These are phyloP conservation scores for Platichthys stellatus DNA, from an alignment of 2,113 vertebrate species.

Conservation along the genomic window DNA sequence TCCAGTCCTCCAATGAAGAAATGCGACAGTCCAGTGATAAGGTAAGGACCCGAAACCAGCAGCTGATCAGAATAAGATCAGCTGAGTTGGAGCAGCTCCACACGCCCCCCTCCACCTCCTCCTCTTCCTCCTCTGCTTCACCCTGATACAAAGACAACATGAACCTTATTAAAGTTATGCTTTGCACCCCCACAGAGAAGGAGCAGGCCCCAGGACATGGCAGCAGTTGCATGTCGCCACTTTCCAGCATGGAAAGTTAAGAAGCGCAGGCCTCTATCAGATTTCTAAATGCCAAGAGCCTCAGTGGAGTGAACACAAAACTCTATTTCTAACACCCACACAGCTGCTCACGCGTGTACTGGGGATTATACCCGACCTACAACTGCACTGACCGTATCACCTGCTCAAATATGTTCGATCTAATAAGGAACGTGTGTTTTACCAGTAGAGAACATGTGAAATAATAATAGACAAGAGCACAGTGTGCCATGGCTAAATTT, in stretches of 20 bases:
- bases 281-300: slow-evolving; percentile 65
- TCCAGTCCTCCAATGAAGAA: slow-evolving; percentile 77
- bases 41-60: slow-evolving; percentile 57
- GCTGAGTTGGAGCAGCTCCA: not conserved
- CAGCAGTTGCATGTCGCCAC: not conserved
- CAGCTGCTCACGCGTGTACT: slow-evolving; percentile 64
- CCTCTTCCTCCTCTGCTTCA: not conserved
- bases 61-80: not conserved
- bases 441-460: not conserved
- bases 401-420: not conserved
- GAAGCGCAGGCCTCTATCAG: slow-evolving; percentile 54
- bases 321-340: slow-evolving; percentile 68
- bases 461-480: slow-evolving; percentile 43
- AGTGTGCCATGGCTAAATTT: slow-evolving; percentile 67
- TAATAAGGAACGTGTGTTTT: not conserved
- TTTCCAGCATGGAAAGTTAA: slow-evolving; percentile 46
- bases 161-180: not conserved
- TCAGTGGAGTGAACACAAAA: slow-evolving; percentile 56
- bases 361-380: slow-evolving; percentile 43
- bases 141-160: not conserved
- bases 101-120: not conserved
- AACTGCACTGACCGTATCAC: slow-evolving; percentile 11
- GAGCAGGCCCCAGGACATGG: slow-evolving; percentile 12
- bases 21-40: slow-evolving; percentile 65
- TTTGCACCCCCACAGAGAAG: not conserved